These are phyloP conservation scores for Micromesistius poutassou DNA, from an alignment of 2,797 vertebrate genomes.

Conservation along the genomic window DNA sequence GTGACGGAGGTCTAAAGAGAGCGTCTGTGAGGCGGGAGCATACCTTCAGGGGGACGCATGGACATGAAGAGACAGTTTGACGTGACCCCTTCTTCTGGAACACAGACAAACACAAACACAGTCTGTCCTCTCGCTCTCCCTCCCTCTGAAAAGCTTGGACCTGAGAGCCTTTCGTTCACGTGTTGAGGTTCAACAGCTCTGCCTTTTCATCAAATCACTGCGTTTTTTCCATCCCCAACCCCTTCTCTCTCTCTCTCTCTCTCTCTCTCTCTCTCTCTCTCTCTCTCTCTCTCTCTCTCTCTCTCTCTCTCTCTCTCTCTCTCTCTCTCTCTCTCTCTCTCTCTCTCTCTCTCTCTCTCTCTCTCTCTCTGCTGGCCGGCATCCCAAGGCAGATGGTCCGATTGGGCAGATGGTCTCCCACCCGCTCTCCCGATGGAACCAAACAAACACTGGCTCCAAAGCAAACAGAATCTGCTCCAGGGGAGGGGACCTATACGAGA, in stretches of 20 bases:
- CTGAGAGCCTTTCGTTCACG: neutral
- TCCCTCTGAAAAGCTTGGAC: neutral
- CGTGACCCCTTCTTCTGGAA: constrained; percentile 41
- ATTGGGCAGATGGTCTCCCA: constrained; percentile 63
- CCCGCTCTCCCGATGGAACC: constrained; percentile 41
- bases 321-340: constrained; percentile 6
- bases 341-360: constrained; percentile 12
- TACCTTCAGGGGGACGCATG: constrained; percentile 45
- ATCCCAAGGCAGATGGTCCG: constrained; percentile 66
- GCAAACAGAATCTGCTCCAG: constrained; percentile 62
- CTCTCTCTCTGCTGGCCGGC: constrained; percentile 48
- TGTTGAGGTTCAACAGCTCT: too few species aligned
- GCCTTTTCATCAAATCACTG: too few species aligned
- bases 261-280: neutral
- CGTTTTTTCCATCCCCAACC: too few species aligned
- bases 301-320: neutral
- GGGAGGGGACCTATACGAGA: constrained; percentile 15
- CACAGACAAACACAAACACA: constrained; percentile 50
- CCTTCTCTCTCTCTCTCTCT: neutral
- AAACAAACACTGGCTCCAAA: constrained; percentile 57
- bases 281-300: neutral
- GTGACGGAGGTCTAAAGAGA: constrained; percentile 23
- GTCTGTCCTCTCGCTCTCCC: constrained; percentile 29
- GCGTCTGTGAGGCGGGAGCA: constrained; percentile 56
- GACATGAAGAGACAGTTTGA: constrained; percentile 44